These are phyloP conservation scores for Strix uralensis DNA, from an alignment of 2,113 vertebrate genomes.

Conservation along the genomic window DNA sequence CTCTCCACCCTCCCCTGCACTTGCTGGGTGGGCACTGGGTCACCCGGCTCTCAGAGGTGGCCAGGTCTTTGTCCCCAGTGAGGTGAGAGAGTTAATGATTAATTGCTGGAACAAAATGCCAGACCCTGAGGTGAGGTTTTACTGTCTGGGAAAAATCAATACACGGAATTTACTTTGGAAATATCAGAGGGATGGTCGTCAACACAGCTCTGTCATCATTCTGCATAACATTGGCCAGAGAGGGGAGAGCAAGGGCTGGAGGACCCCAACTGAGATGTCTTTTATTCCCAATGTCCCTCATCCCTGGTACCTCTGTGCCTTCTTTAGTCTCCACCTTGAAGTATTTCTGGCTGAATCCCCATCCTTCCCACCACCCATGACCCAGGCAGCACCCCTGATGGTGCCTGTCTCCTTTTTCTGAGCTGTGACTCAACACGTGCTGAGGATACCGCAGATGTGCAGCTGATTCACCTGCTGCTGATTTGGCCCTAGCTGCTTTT, in stretches of 20 bases:
- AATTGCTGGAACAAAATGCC: neutral
- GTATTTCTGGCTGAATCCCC: neutral
- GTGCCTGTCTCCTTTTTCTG: neutral
- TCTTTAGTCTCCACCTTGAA: neutral
- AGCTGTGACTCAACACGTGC: rapidly evolving
- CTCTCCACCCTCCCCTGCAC: neutral
- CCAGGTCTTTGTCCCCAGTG: neutral
- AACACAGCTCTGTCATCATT: neutral
- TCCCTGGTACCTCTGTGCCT: neutral
- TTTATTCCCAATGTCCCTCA: neutral
- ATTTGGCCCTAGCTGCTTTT: neutral
- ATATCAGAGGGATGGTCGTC: neutral
- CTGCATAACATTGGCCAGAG: neutral
- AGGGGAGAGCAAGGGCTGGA: neutral
- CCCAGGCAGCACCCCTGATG: neutral
- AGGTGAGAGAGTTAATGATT: neutral
- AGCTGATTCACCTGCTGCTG: neutral
- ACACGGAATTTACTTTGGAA: neutral
- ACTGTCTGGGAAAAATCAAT: neutral
- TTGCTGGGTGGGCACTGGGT: neutral
- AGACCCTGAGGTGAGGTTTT: neutral
- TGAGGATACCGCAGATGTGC: neutral
- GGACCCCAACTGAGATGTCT: neutral
- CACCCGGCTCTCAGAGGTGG: neutral
- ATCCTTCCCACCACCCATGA: neutral